Base-by-base conservation (phyloP, 2,113 vertebrate species). In the Danionella cerebrum region DNA sequence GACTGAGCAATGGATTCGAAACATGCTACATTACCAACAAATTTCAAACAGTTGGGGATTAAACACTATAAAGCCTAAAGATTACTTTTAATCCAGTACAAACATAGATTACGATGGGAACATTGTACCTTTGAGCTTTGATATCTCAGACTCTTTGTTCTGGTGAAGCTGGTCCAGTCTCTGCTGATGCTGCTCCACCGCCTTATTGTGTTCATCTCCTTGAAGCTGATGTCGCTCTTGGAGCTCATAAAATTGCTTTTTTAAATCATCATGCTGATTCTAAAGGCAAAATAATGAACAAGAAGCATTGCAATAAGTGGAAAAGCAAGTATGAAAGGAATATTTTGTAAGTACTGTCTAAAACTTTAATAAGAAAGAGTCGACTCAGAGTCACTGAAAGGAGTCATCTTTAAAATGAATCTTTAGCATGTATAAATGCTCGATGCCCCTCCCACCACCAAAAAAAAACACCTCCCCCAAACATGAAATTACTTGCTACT, bases 261-360 rank as follows among this genome's bases (percentile, higher is more conserved):
- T 97, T 3, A 99, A 80, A 39, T 98, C 94, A 0, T 98, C 94
- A 0, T 99, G 94, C 75, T 98, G 96, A 83, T 90, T 96, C 96
- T 99, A 81, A 47, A 9, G 8, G 9, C 9, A 39, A 16, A 68
- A n/a, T n/a, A 27, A 52, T 8, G 31, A 0, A 7, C 11, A 52
- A 14, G 33, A 25, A 62, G 27, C 2, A 10, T 3, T 2, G 4
- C 45, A 6, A 65, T 19, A 19, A 12, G 3, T 35, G 8, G 52
- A 21, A 55, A 55, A 55, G 3, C n/a, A 13, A 4, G 39, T 33
- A 6, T 33, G 29, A 33, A 33, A 9, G 5, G 9, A 33, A 41
- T 13, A 12, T 41, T 41, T n/a, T 41, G 39, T 41, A 13, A 4
- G n/a, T n/a, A n/a, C 39, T 33, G 5, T 5, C 5, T 5, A 33